These are phyloP conservation scores for Arenicola marina DNA, from an alignment of 2,888 invertebrate genomes.

Conservation along the genomic window DNA sequence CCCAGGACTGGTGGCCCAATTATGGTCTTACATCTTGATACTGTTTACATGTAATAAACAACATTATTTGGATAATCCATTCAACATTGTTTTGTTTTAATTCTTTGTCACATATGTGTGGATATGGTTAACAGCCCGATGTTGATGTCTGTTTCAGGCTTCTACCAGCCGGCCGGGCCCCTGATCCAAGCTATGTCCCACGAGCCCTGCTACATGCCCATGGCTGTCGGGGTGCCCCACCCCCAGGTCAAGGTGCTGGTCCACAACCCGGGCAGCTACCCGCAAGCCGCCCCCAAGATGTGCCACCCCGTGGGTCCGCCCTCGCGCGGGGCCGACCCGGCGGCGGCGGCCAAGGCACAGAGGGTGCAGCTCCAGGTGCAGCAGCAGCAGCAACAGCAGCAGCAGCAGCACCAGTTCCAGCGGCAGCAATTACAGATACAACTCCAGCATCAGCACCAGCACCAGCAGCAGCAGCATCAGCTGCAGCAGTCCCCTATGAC, in stretches of 20 bases:
- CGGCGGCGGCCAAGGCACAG: neutral
- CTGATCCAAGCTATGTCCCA: slow-evolving; percentile 8
- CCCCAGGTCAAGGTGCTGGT: slow-evolving; percentile 17
- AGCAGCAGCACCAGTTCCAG: neutral
- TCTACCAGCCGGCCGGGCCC: slow-evolving; percentile 11
- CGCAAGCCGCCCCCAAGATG: neutral
- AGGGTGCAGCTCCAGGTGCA: neutral
- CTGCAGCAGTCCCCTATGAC: neutral
- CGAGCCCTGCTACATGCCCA: slow-evolving; percentile 6
- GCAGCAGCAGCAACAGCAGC: neutral
- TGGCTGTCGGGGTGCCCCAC: slow-evolving; percentile 2
- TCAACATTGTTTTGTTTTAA: too few species aligned
- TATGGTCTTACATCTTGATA: too few species aligned
- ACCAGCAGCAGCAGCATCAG: neutral
- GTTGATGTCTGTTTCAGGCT: too few species aligned
- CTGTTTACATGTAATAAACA: too few species aligned
- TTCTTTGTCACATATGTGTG: too few species aligned
- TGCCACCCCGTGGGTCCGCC: neutral
- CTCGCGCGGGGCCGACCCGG: neutral
- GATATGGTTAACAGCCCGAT: too few species aligned
- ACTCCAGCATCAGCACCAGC: neutral
- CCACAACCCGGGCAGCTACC: slow-evolving; percentile 10
- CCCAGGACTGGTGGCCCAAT: too few species aligned
- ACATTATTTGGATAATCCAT: too few species aligned
- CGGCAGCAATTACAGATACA: too few species aligned